phyloP scores from a whole-genome alignment of 2,888 invertebrate species.

The Drosophila borborema region DNA sequence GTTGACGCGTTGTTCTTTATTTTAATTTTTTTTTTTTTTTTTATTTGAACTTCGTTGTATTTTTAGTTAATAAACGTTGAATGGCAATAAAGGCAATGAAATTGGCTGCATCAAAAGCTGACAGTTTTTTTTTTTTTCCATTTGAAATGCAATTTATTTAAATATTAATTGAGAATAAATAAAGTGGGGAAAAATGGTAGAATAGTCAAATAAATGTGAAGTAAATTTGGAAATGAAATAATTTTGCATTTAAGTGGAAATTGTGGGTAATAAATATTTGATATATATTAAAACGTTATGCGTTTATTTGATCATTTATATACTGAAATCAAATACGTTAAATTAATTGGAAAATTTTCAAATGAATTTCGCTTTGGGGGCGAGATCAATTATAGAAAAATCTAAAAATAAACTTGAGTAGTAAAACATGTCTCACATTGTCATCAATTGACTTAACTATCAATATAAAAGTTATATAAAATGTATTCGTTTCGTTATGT shows the following conservation, averaged over 20 bases:
- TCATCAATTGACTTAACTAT: neutral
- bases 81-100: conserved; percentile 24
- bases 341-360: neutral
- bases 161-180: conserved; percentile 28
- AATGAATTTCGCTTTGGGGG: neutral
- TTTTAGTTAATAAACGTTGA: conserved; percentile 35
- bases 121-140: conserved; percentile 4
- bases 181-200: neutral
- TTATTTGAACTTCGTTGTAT: conserved; percentile 11
- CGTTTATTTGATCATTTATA: too few species aligned
- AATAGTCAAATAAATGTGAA: neutral
- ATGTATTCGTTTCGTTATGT: too few species aligned
- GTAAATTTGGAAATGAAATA: neutral
- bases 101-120: conserved; percentile 25
- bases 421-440: too few species aligned
- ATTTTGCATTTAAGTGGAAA: neutral
- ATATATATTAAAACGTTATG: too few species aligned
- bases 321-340: neutral
- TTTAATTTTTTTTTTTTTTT: neutral
- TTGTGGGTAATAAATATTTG: neutral
- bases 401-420: neutral
- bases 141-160: conserved; percentile 30
- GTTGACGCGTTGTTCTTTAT: conserved; percentile 18
- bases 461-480: neutral
- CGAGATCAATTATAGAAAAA: too few species aligned